These are phyloP conservation scores for Melanotaenia duboulayi DNA, from an alignment of 2,113 vertebrate genomes.

Conservation along the genomic window DNA sequence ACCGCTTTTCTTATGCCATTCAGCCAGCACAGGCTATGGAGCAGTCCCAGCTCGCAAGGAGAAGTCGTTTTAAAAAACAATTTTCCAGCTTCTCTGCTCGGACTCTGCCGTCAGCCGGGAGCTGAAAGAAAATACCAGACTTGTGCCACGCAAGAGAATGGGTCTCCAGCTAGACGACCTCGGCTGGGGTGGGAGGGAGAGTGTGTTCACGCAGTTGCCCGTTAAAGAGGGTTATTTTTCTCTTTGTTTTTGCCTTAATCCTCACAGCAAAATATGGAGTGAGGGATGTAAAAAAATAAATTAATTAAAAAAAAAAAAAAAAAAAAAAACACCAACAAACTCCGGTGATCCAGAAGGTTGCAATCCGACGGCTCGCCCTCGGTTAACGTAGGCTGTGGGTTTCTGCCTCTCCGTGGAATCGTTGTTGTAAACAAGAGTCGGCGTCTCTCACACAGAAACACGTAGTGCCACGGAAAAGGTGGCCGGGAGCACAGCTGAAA, in stretches of 20 bases:
- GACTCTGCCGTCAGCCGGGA: constrained; percentile 61
- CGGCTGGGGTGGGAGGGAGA: constrained; percentile 54
- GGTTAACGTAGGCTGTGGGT: constrained; percentile 55
- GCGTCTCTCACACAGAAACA: constrained; percentile 75
- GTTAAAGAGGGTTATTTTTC: constrained; percentile 18
- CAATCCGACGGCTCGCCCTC: constrained; percentile 60
- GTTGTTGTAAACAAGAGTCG: constrained; percentile 86
- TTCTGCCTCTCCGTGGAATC: constrained; percentile 77
- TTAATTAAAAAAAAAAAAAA: too few species aligned
- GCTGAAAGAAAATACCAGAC: constrained; percentile 72
- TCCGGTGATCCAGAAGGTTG: constrained; percentile 32
- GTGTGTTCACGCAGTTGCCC: constrained; percentile 50
- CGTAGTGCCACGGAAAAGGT: constrained; percentile 68
- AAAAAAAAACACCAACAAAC: neutral
- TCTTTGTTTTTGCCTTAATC: constrained; percentile 1
- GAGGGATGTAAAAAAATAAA: neutral
- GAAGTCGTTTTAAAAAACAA: constrained; percentile 50
- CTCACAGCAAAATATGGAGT: neutral
- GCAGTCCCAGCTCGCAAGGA: constrained; percentile 60
- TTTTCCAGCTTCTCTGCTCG: constrained; percentile 44
- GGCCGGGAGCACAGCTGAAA: constrained; percentile 57
- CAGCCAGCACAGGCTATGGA: constrained; percentile 45
- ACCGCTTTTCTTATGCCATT: constrained; percentile 49
- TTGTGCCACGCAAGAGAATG: constrained; percentile 79
- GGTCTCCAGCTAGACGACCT: constrained; percentile 71